phyloP scores from a whole-genome alignment of 2,113 vertebrate genomes.

The Balaeniceps rex region DNA sequence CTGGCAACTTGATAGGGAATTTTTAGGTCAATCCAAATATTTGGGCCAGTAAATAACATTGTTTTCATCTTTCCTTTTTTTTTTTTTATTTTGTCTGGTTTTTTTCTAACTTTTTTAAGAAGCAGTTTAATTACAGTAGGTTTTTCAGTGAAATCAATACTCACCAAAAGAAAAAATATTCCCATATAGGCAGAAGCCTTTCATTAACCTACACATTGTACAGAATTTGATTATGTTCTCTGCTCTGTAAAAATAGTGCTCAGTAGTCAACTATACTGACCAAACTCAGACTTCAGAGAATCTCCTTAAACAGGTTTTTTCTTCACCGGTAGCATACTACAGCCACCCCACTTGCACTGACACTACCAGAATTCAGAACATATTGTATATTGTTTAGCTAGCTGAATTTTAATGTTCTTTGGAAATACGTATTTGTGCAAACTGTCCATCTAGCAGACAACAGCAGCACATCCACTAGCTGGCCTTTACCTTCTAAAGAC shows the following conservation, averaged over 20 bases:
- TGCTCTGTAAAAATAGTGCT: neutral
- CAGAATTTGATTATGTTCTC: neutral
- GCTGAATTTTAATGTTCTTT: neutral
- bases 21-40: neutral
- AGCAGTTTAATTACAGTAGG: neutral
- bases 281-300: neutral
- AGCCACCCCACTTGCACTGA: neutral
- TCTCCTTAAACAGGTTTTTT: neutral
- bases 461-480: neutral
- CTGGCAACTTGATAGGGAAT: neutral
- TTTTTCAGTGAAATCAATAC: neutral
- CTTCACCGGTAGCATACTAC: neutral
- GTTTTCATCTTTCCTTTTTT: neutral
- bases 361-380: neutral
- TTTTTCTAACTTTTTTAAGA: neutral
- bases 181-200: neutral
- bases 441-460: neutral
- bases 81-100: neutral
- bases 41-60: neutral
- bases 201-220: neutral
- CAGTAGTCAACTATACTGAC: neutral
- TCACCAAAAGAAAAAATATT: neutral
- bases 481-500: neutral
- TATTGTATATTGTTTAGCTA: neutral
- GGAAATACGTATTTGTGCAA: neutral